Conservation (phyloP, 2,113 vertebrate genomes). For the Spea bombifrons region DNA sequence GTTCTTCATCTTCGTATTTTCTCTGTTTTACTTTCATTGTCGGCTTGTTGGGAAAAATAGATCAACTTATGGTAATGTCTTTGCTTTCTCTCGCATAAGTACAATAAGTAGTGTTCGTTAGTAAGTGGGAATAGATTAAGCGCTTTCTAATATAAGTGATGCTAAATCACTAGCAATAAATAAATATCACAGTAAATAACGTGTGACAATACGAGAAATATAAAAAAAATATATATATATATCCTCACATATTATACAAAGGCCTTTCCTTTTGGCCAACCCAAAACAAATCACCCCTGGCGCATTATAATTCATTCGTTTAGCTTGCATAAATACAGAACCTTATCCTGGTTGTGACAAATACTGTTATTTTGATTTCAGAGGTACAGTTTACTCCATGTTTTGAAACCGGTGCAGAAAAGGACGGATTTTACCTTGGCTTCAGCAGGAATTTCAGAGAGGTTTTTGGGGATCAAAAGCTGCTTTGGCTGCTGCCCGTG, state of each 20-base stretch:
- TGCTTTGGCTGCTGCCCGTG: conserved; percentile 83
- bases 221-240: too few species aligned
- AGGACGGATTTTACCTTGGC: conserved; percentile 92
- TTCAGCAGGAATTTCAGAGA: conserved; percentile 86
- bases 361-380: too few species aligned
- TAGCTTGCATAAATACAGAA: too few species aligned
- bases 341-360: too few species aligned
- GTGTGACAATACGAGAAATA: too few species aligned
- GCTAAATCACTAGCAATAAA: conserved; percentile 58
- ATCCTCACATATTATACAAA: too few species aligned
- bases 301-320: too few species aligned
- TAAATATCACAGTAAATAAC: conserved; percentile 92
- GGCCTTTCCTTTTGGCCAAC: too few species aligned
- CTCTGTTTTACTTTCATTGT: conserved; percentile 93
- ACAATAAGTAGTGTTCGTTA: too few species aligned
- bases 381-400: conserved; percentile 66
- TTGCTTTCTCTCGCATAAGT: background rate
- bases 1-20: conserved; percentile 96
- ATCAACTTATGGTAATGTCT: conserved; percentile 46
- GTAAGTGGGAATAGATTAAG: too few species aligned
- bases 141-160: too few species aligned
- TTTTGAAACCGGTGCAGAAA: conserved; percentile 88
- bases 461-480: conserved; percentile 60
- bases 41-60: conserved; percentile 70
- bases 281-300: too few species aligned